A percentile compares a stretch with the other conserved stretches of the same genome.
Evolutionary conservation across 2,888 invertebrate species (phyloP).

Genomic region (Xestia c-nigrum): DNA sequence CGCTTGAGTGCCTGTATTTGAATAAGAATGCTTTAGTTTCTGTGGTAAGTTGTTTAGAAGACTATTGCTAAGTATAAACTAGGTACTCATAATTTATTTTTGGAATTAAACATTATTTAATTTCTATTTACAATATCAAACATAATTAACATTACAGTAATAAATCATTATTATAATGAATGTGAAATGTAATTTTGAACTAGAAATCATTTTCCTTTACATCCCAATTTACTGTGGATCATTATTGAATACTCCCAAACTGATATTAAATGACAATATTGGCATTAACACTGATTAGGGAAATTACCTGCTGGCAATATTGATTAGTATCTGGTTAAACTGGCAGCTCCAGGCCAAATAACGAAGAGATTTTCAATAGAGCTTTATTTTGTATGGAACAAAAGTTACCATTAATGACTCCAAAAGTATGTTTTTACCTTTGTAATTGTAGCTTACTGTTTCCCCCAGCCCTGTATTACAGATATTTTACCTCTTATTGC

Average conservation of each 20-base stretch:
- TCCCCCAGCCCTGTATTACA: too few relatives aligned
- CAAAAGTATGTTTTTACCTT: not conserved
- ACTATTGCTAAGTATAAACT: not conserved
- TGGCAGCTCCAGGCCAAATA: not conserved
- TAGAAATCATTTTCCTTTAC: not conserved
- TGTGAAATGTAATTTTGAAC: not conserved
- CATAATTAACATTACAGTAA: not conserved
- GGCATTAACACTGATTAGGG: not conserved
- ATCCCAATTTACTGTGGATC: not conserved
- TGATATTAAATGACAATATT: not conserved
- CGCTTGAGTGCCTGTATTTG: conserved; percentile 98
- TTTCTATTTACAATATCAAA: too few relatives aligned
- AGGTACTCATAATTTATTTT: too few relatives aligned
- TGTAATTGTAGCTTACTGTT: too few relatives aligned
- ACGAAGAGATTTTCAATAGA: not conserved
- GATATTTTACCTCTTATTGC: too few relatives aligned
- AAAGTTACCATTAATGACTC: not conserved
- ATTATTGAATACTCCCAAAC: not conserved
- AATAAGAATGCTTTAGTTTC: conserved; percentile 97
- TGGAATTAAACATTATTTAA: not conserved
- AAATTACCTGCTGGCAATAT: not conserved
- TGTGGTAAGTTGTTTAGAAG: conserved; percentile 91
- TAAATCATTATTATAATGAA: too few relatives aligned
- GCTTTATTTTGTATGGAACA: not conserved
- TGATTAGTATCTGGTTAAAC: not conserved